Percentiles rank a stretch among this genome's conserved stretches.
phyloP scores from a whole-genome alignment of 2,797 vertebrate species.

The Diplodus sargus region DNA sequence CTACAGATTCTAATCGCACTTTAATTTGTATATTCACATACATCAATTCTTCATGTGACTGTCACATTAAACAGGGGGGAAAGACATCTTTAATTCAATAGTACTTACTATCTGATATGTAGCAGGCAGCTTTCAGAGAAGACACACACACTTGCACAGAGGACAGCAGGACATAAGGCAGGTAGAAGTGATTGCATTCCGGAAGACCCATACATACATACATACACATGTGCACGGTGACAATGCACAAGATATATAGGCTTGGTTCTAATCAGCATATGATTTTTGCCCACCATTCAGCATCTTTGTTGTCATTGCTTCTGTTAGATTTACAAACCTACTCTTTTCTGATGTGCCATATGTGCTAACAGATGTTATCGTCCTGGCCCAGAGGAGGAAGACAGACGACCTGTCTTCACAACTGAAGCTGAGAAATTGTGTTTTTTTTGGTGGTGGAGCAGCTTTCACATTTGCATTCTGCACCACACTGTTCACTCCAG shows the following conservation, averaged over 20 bases:
- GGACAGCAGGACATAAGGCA: background rate
- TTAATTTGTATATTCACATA: constrained; percentile 45
- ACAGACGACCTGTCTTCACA: constrained; percentile 84
- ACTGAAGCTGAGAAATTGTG: constrained; percentile 83
- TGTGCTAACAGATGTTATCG: constrained; percentile 86
- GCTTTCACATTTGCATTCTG: constrained; percentile 66
- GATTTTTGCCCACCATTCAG: constrained; percentile 69
- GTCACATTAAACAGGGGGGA: constrained; percentile 38
- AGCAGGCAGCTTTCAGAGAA: constrained; percentile 19
- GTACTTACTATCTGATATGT: constrained; percentile 40
- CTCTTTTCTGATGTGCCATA: constrained; percentile 79
- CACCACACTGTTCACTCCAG: constrained; percentile 58
- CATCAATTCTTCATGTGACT: constrained; percentile 25
- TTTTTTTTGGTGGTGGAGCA: constrained; percentile 37
- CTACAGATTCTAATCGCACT: constrained; percentile 53
- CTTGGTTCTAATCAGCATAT: constrained; percentile 65
- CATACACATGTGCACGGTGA: constrained; percentile 20
- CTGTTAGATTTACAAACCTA: constrained; percentile 80
- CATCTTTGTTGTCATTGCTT: constrained; percentile 73
- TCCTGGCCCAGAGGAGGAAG: constrained; percentile 79
- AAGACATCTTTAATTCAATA: constrained; percentile 57
- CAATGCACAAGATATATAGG: constrained; percentile 51
- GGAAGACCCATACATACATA: background rate
- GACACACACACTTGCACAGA: background rate
- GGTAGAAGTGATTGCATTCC: constrained; percentile 16